phyloP scores from a whole-genome alignment of 2,888 invertebrate species.

The Rosalia funebris region DNA sequence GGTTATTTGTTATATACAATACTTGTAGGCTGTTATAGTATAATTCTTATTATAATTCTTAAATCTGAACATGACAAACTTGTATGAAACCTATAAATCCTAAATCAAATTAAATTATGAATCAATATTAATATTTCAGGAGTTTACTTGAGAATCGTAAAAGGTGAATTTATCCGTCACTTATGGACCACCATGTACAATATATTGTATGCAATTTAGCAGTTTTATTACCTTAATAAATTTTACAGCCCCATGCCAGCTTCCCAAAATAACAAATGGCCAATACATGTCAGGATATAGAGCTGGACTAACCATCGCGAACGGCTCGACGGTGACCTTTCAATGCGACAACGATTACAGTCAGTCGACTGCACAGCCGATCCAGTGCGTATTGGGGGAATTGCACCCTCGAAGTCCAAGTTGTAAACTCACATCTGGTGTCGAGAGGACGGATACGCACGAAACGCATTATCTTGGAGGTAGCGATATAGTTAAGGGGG shows the following conservation, averaged over 20 bases:
- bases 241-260: conserved; percentile 73
- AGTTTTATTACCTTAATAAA: neutral
- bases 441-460: conserved; percentile 41
- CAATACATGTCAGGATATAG: conserved; percentile 82
- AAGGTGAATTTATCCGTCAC: too few relatives aligned
- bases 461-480: conserved; percentile 63
- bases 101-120: too few relatives aligned
- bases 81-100: too few relatives aligned
- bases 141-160: too few relatives aligned
- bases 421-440: conserved; percentile 65
- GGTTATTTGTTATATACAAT: too few relatives aligned
- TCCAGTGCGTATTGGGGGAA: conserved; percentile 74
- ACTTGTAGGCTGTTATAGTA: too few relatives aligned
- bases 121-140: too few relatives aligned
- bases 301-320: conserved; percentile 82
- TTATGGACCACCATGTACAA: too few relatives aligned
- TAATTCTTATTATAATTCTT: too few relatives aligned
- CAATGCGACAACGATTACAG: conserved; percentile 71
- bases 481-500: conserved; percentile 64
- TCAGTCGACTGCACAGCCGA: conserved; percentile 68
- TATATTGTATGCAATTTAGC: neutral
- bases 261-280: conserved; percentile 74
- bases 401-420: conserved; percentile 69
- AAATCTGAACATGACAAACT: too few relatives aligned
- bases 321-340: conserved; percentile 80